Conservation (phyloP, 2,888 invertebrate species). For the Pachycephus smyrnensis region DNA sequence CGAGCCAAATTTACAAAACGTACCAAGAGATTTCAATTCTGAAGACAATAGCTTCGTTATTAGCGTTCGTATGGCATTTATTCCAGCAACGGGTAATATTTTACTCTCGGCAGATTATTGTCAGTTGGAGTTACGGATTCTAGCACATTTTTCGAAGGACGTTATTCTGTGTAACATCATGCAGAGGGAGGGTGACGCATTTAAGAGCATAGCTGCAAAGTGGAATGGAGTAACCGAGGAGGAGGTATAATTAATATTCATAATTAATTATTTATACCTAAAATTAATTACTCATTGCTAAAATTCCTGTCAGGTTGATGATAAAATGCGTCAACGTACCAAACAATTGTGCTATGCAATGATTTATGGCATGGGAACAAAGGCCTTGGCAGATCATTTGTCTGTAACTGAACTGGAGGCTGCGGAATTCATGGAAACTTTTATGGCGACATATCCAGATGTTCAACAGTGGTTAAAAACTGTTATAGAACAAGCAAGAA, state of each 20-base stretch:
- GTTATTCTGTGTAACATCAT: slow-evolving; percentile 75
- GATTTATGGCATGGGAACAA: slow-evolving; percentile 95
- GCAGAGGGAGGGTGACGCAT: slow-evolving; percentile 79
- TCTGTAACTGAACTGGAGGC: slow-evolving; percentile 85
- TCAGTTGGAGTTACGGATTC: slow-evolving; percentile 92
- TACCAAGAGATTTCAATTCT: slow-evolving; percentile 85
- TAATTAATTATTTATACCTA: background rate
- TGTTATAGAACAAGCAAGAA: slow-evolving; percentile 75
- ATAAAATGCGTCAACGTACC: slow-evolving; percentile 84
- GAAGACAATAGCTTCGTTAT: slow-evolving; percentile 65
- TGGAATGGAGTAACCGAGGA: slow-evolving; percentile 80
- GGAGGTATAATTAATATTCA: slow-evolving; percentile 67
- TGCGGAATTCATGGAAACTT: slow-evolving; percentile 80
- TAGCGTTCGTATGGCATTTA: slow-evolving; percentile 77
- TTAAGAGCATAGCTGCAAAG: slow-evolving; percentile 85
- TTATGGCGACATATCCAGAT: slow-evolving; percentile 81
- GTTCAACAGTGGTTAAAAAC: slow-evolving; percentile 75
- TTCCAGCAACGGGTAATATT: slow-evolving; percentile 71
- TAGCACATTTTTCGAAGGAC: slow-evolving; percentile 92
- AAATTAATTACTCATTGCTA: background rate
- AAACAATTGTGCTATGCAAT: slow-evolving; percentile 97
- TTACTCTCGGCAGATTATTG: slow-evolving; percentile 95
- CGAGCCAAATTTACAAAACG: slow-evolving; percentile 93
- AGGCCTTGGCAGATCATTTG: slow-evolving; percentile 82
- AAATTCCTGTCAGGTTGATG: slow-evolving; percentile 72